A percentile compares a stretch with the other conserved stretches of the same genome.
Evolutionary conservation across 2,113 vertebrate genomes (phyloP).

Genomic region (Elanoides forficatus): DNA sequence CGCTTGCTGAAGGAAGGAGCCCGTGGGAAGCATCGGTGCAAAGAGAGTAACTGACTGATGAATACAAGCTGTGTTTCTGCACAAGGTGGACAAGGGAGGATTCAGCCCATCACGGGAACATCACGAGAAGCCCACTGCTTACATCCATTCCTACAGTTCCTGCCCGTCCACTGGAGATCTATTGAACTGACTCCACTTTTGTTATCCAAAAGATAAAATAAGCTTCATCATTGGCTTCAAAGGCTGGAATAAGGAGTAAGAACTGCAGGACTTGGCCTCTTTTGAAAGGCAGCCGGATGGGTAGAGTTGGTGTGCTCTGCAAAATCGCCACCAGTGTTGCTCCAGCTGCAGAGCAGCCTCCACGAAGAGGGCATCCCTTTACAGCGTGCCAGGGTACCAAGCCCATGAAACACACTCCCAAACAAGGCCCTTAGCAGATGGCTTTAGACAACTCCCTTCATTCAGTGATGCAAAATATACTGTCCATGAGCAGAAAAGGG

Average conservation of each 20-base stretch:
- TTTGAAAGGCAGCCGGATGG: not conserved
- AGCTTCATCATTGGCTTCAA: not conserved
- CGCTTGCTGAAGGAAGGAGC: not conserved
- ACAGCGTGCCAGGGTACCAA: accelerated
- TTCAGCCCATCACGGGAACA: not conserved
- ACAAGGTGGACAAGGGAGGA: not conserved
- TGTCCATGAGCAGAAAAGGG: not conserved
- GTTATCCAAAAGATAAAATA: not conserved
- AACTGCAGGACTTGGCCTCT: not conserved
- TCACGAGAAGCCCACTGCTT: not conserved
- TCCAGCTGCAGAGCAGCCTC: not conserved
- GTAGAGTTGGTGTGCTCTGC: not conserved
- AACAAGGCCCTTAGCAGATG: not conserved
- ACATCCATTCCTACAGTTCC: not conserved
- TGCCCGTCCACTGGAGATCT: not conserved
- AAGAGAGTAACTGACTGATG: not conserved
- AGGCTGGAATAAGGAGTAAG: not conserved
- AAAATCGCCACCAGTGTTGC: not conserved
- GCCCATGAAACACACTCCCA: not conserved
- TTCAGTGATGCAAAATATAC: not conserved
- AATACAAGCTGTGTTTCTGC: not conserved
- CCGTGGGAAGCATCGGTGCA: not conserved
- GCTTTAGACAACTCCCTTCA: not conserved
- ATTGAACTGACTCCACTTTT: not conserved
- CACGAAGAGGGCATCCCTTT: not conserved